A percentile compares a stretch with the other conserved stretches of the same genome.
Conservation (phyloP, 2,888 invertebrate species). For the Drosophila algonquin region DNA sequence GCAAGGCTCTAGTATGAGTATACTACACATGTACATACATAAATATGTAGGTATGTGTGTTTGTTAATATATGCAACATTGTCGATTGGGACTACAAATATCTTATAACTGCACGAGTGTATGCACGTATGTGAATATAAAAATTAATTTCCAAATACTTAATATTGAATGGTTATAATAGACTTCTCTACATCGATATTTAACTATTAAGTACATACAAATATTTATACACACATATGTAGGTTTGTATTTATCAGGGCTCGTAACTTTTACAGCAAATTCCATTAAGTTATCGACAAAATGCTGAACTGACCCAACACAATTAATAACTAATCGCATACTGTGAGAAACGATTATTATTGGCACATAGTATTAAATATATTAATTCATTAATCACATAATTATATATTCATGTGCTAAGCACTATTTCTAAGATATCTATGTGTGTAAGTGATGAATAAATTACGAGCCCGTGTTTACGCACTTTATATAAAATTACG, state of each 20-base stretch:
- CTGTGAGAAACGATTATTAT: not conserved
- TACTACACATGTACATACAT: not conserved
- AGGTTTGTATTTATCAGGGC: constrained; percentile 37
- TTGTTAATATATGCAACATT: not conserved
- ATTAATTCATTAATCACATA: not conserved
- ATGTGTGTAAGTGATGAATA: not conserved
- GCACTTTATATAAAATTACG: constrained; percentile 20
- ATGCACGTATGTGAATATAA: not conserved
- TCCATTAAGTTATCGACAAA: not conserved
- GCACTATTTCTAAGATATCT: not conserved
- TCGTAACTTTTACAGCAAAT: constrained; percentile 3
- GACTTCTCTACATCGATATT: not conserved
- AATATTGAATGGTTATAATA: not conserved
- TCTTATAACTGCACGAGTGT: not conserved
- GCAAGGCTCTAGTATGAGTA: constrained; percentile 30
- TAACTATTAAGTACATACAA: not conserved
- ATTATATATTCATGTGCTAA: not conserved
- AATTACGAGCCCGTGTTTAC: not conserved
- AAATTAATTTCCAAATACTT: not conserved
- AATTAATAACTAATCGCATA: not conserved
- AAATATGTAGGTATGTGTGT: not conserved
- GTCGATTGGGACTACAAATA: not conserved
- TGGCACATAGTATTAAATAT: not conserved
- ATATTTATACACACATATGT: constrained; percentile 8
- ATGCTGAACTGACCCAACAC: constrained; percentile 2